Base-by-base conservation (phyloP, 2,888 invertebrate species). In the Tenthredo amoena region DNA sequence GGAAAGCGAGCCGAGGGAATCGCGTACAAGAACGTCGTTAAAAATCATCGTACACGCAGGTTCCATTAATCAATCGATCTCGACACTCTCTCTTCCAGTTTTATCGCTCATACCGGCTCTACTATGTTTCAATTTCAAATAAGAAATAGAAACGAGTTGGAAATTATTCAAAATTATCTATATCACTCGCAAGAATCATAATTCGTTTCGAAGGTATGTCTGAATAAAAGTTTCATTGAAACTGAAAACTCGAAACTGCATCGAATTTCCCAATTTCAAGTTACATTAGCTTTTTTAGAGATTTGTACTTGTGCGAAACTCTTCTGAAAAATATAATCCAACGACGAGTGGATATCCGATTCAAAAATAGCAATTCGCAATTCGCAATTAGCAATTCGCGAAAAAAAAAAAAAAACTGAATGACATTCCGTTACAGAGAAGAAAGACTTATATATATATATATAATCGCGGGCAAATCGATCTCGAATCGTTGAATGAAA, bases 401-500 rank as follows among this genome's bases (percentile, higher is more conserved):
- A 50, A 18, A 50, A 18, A 50, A 18, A 21, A 58, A 58, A 58
- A 58, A 58, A 21, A 58, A 9, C 15, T 68, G 68, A 18, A 4
- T 15, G 34, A 68, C 7, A 0, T 18, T 68, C 18, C 18, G 31
- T 34, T 9, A 9, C 10, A 34, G 68, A 68, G 68, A 68, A 68
- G 68, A 68, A 68, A 68, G 31, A 12, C 31, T 47, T 77, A 34
- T 0, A 50, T n/a, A 34, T 34, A 65, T 1, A 15, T 50, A 55
- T 55, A n/a, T 6, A n/a, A 55, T 55, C 26, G 18, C 15, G 68
- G 34, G 15, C 18, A 18, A 18, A 40, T 83, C 68, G 83, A 47
- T 37, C 43, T 83, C 18, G 62, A 81, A 81, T 81, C 83, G 71
- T 47, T 83, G 83, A 83, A 83, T 83, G 83, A 68, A 83, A 83